Conservation (phyloP, 2,888 invertebrate species). For the Phortica okadai region DNA sequence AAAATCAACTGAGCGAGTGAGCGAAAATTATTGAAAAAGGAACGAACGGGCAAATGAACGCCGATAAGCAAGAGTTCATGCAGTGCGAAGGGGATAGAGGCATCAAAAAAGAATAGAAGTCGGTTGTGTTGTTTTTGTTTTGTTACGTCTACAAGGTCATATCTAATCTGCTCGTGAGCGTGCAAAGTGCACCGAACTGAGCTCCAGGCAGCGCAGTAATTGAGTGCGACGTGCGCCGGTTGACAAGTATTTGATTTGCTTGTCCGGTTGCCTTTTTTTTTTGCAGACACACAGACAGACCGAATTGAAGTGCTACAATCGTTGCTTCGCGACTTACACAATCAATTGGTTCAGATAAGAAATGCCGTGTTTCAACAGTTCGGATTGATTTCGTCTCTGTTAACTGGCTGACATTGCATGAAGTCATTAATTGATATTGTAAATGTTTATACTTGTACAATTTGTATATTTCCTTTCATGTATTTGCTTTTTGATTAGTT, state of each 20-base stretch:
- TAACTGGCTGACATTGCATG: neutral
- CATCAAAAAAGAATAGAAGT: too few species aligned
- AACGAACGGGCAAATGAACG: neutral
- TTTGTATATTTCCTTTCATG: neutral
- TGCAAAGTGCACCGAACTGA: neutral
- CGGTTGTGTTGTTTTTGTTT: neutral
- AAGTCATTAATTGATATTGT: neutral
- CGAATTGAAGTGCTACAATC: neutral
- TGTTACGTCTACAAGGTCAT: slow-evolving; percentile 22
- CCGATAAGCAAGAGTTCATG: neutral
- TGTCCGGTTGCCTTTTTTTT: neutral
- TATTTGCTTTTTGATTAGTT: neutral
- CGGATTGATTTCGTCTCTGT: neutral
- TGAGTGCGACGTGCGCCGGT: neutral
- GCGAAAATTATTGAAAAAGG: neutral
- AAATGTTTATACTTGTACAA: neutral
- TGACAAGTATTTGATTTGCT: neutral
- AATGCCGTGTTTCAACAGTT: neutral
- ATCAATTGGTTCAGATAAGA: slow-evolving; percentile 4
- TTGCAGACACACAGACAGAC: neutral
- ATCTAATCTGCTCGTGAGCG: slow-evolving; percentile 13
- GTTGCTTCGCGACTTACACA: neutral
- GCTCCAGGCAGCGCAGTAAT: neutral
- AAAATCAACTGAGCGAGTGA: neutral
- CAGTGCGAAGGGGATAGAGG: neutral